phyloP scores from a whole-genome alignment of 92 coral and sea anemone species.

The Porites evermanni region DNA sequence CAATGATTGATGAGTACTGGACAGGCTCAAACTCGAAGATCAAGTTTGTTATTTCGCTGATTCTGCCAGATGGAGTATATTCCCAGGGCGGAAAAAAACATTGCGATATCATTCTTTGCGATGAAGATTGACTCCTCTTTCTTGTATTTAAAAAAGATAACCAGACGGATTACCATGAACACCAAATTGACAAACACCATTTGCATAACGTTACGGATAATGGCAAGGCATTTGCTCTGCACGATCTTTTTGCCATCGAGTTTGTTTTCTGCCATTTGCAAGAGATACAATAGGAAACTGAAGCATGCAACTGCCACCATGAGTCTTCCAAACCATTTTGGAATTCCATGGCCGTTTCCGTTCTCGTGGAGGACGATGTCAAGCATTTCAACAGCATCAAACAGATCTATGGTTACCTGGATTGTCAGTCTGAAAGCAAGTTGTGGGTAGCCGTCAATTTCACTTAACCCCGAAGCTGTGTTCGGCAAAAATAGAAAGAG shows the following conservation, averaged over 20 bases:
- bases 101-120: conserved; percentile 46
- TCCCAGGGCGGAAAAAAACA: neutral
- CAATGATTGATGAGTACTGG: neutral
- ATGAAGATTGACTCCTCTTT: conserved; percentile 63
- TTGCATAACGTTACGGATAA: no score
- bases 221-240: no score
- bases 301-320: conserved; percentile 48
- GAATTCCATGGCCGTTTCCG: conserved; percentile 10
- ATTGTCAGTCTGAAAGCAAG: conserved; percentile 44
- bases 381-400: conserved; percentile 69
- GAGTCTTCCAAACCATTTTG: conserved; percentile 1
- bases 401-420: conserved; percentile 60
- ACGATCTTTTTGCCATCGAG: neutral
- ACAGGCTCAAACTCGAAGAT: neutral
- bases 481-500: conserved; percentile 28
- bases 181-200: conserved; percentile 33
- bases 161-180: conserved; percentile 49
- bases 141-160: conserved; percentile 35
- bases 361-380: conserved; percentile 50
- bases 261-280: conserved; percentile 60
- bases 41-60: neutral
- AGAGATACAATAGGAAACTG: conserved; percentile 45
- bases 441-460: conserved; percentile 4
- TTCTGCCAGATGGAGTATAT: neutral
- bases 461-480: neutral